Base-by-base conservation (phyloP, 2,888 invertebrate genomes). In the Erpobdella octoculata region DNA sequence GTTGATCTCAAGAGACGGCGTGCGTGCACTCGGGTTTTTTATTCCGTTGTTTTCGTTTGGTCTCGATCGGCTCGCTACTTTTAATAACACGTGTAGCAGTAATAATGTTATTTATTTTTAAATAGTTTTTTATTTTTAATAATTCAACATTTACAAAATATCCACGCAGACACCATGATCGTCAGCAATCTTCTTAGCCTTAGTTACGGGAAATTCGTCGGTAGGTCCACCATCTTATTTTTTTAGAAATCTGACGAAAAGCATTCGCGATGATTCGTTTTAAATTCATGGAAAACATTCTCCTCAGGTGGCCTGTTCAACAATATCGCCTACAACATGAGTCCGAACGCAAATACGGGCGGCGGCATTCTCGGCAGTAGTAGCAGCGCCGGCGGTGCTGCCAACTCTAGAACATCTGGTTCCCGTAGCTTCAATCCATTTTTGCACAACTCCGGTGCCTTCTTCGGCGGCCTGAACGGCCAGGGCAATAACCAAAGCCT, bases 281-380 rank as follows among this genome's bases (percentile, higher is more conserved):
- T 1, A n/a, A 9, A 21, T 25, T n/a, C 53, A 12, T 9, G 1
- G 53, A 28, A 53, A 8, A n/a, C 21, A 6, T 33, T 28, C 3
- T 33, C 36, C 18, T 21, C 58, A 58, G 69, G 58, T 18, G 58
- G 33, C 18, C 58, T 58, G 21, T 35, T 46, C n/a, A 8, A 53
- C n/a, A 25, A 69, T 12, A n/a, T 46, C 9, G 46, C 25, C 69
- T 37, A 15, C 38, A 65, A 65, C 65, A 65, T 37, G 21, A 48
- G n/a, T 46, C 2, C 25, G 36, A 33, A 58, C 33, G 4, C 6
- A 9, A 5, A 8, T 5, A 41, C 41, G 46, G 46, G 46, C 46
- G 18, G 12, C 53, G 28, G 53, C 53, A 21, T 53, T 6, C 21
- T 53, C 9, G 41, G 41, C 53, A 53, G 48, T 46, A 9, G 15